Conservation (phyloP, 2,888 invertebrate species). For the Cryptophagus acutangulus region DNA sequence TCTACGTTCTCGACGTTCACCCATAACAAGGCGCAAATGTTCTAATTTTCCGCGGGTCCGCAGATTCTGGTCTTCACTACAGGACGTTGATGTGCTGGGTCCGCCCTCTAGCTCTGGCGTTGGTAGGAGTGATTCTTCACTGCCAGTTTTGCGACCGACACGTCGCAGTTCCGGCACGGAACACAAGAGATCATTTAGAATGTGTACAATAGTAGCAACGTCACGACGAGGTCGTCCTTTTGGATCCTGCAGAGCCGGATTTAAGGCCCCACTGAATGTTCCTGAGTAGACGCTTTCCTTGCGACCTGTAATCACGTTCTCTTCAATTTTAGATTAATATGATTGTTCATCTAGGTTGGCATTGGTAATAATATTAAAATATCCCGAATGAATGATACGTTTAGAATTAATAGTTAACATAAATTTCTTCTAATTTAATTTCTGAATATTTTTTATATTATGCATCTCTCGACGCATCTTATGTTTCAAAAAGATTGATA, state of each 20-base stretch:
- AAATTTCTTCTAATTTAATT: no score
- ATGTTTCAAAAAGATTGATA: no score
- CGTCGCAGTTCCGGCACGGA: constrained; percentile 61
- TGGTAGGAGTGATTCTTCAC: not conserved
- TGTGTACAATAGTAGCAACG: constrained; percentile 93
- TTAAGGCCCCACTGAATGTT: constrained; percentile 91
- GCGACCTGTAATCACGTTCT: constrained; percentile 68
- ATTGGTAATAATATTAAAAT: no score
- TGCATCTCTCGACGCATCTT: no score
- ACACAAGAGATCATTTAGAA: constrained; percentile 88
- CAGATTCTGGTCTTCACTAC: constrained; percentile 44
- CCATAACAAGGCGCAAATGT: constrained; percentile 83
- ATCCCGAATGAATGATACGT: no score
- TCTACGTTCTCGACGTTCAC: constrained; percentile 78
- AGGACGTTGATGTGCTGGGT: constrained; percentile 39
- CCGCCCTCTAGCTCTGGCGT: constrained; percentile 7
- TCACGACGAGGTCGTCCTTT: constrained; percentile 88
- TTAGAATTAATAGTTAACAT: no score
- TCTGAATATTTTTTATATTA: no score
- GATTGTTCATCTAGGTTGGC: no score
- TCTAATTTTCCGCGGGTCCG: constrained; percentile 72
- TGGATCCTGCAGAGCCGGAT: constrained; percentile 88
- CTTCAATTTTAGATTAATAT: constrained; percentile 4
- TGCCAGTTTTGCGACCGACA: constrained; percentile 30
- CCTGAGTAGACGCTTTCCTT: constrained; percentile 95